Evolutionary conservation across 2,888 invertebrate genomes (phyloP), one percentile per base, ranked within the genome.

Genomic region (Cheilosia pagana): DNA sequence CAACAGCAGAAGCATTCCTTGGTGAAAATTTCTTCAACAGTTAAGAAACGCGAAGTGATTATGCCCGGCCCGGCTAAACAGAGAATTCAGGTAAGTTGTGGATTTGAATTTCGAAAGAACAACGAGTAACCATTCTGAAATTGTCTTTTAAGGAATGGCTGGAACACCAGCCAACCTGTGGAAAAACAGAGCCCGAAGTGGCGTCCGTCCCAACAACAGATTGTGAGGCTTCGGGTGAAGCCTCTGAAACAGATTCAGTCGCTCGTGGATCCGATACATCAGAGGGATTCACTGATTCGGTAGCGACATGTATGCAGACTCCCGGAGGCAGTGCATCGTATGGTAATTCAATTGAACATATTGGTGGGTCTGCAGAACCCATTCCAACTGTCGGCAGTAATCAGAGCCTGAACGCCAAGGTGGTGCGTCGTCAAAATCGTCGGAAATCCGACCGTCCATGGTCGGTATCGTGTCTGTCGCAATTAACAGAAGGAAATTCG

Each of bases 211-310:
- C 87, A 35, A 87, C 89, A 52, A 92, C 92, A 72, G 92, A 92
- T 91, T 97, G 97, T 91, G 97, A 97, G 90, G 97, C 97, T 0
- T 97, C 97, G 77, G 96, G 97, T 14, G 97, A 97, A 92, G 97
- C 96, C 87, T 97, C 97, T 52, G 92, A 92, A 88, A 90, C 91
- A 3, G 92, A 92, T 87, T 92, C 92, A 19, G 88, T 94, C 63
- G 95, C 95, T 85, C 92, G 92, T 41, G 94, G 94, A 60, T 96
- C 96, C 0, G 93, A 95, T 86, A 94, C 95, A 0, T 96, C 96
- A 0, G 96, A 96, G 89, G 96, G 96, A 88, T 92, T 95, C 81
- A 95, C 96, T 89, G 94, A 95, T 88, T 96, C 96, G 89, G 94
- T 96, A 41, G 94, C 94, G 77, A 95, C 95, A 35, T 94, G 94